Conservation (phyloP, 2,888 invertebrate species). For the Lasioglossum vierecki region DNA sequence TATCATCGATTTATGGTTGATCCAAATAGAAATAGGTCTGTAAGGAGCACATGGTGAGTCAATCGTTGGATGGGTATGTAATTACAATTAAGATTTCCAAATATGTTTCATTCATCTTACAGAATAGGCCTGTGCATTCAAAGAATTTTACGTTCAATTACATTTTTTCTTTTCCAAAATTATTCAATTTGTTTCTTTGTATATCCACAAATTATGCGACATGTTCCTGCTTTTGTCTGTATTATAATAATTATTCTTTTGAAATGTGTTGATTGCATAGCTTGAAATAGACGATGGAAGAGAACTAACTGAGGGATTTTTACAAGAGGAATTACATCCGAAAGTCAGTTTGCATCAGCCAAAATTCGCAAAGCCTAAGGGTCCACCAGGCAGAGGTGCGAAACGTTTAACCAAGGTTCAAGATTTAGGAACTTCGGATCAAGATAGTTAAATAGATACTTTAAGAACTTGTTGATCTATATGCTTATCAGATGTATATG, state of each 20-base stretch:
- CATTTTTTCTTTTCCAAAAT: neutral
- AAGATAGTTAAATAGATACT: slow-evolving; percentile 69
- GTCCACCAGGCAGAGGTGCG: slow-evolving; percentile 96
- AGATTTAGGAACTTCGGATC: slow-evolving; percentile 74
- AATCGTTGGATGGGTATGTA: slow-evolving; percentile 76
- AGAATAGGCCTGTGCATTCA: slow-evolving; percentile 80
- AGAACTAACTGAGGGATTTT: slow-evolving; percentile 95
- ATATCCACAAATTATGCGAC: neutral
- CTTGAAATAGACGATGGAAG: slow-evolving; percentile 95
- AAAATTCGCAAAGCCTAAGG: slow-evolving; percentile 98
- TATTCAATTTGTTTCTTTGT: neutral
- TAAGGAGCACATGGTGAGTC: slow-evolving; percentile 54
- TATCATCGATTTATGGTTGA: slow-evolving; percentile 24
- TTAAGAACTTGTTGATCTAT: slow-evolving; percentile 34
- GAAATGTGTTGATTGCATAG: slow-evolving; percentile 85
- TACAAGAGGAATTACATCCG: slow-evolving; percentile 97
- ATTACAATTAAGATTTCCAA: slow-evolving; percentile 66
- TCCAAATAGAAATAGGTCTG: slow-evolving; percentile 40
- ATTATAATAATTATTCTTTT: slow-evolving; percentile 58
- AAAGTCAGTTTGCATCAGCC: slow-evolving; percentile 94
- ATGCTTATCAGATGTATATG: slow-evolving; percentile 13
- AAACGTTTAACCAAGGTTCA: slow-evolving; percentile 91
- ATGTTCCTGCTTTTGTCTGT: slow-evolving; percentile 17
- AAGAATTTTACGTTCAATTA: neutral
- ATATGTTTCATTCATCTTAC: slow-evolving; percentile 71